phyloP scores from a whole-genome alignment of 2,113 vertebrate genomes.

The Gnathochromis pfefferi region DNA sequence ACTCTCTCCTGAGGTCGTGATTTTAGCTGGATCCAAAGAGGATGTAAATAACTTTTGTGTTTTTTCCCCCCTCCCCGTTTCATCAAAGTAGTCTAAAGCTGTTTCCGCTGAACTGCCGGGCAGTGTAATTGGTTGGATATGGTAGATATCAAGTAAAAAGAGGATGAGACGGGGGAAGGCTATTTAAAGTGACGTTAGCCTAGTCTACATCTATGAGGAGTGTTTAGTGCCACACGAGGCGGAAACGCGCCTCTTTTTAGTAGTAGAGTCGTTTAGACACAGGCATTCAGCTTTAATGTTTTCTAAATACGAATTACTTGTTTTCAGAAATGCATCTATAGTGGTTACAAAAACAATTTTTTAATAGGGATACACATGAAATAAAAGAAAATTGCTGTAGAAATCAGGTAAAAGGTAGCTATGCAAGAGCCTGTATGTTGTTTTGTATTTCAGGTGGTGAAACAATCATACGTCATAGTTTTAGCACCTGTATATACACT shows the following conservation, averaged over 20 bases:
- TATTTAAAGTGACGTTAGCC: conserved; percentile 54
- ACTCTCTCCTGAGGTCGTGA: background rate
- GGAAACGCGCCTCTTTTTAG: background rate
- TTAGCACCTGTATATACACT: background rate
- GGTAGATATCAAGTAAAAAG: background rate
- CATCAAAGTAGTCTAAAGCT: background rate
- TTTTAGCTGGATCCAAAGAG: background rate
- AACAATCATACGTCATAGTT: background rate
- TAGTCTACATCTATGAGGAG: background rate
- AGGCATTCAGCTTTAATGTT: background rate
- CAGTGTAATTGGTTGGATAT: background rate
- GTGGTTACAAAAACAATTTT: background rate
- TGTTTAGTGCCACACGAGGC: background rate
- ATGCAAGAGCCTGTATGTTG: background rate
- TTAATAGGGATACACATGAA: background rate
- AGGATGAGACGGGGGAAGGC: background rate
- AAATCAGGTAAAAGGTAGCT: background rate
- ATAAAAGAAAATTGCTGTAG: background rate
- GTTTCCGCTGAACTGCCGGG: background rate
- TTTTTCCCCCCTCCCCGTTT: background rate
- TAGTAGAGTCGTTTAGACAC: background rate
- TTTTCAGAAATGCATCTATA: background rate
- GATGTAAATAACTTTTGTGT: background rate
- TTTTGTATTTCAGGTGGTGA: background rate
- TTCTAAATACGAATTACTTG: background rate